Evolutionary conservation across 2,113 vertebrate genomes (phyloP).

Genomic region (Lontra canadensis): DNA sequence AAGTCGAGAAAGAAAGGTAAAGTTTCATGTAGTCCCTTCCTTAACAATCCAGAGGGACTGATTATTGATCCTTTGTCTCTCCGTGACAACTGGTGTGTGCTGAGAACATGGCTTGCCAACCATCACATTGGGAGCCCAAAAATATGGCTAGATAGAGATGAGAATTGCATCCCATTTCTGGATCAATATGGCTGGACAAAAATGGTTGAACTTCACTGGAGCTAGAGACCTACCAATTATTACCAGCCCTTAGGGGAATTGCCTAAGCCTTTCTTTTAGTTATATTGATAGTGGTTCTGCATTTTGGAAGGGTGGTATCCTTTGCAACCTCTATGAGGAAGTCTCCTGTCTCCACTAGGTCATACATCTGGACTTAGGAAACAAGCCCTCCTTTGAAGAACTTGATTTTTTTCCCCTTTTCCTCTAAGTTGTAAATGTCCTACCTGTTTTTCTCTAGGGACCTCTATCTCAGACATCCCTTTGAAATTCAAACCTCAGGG

Average conservation of each 20-base stretch:
- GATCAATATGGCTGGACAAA: background rate
- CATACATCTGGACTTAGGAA: background rate
- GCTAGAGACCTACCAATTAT: background rate
- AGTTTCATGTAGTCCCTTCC: background rate
- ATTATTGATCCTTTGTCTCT: no score
- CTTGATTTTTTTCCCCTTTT: background rate
- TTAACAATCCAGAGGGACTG: background rate
- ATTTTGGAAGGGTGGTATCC: background rate
- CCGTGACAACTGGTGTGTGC: background rate
- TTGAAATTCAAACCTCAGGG: background rate
- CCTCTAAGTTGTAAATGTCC: background rate
- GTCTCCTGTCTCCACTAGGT: no score
- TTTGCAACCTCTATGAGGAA: background rate
- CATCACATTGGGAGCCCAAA: background rate
- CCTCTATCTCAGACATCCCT: no score
- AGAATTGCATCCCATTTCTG: background rate
- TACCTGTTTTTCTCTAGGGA: background rate
- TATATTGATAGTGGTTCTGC: background rate
- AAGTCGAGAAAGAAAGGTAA: background rate
- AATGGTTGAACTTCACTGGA: background rate
- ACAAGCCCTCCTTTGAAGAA: background rate
- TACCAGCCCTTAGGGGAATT: background rate
- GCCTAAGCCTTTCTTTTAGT: background rate
- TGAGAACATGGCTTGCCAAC: background rate
- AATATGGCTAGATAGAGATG: background rate